phyloP scores from a whole-genome alignment of 2,113 vertebrate species.

The Myotis brandtii region DNA sequence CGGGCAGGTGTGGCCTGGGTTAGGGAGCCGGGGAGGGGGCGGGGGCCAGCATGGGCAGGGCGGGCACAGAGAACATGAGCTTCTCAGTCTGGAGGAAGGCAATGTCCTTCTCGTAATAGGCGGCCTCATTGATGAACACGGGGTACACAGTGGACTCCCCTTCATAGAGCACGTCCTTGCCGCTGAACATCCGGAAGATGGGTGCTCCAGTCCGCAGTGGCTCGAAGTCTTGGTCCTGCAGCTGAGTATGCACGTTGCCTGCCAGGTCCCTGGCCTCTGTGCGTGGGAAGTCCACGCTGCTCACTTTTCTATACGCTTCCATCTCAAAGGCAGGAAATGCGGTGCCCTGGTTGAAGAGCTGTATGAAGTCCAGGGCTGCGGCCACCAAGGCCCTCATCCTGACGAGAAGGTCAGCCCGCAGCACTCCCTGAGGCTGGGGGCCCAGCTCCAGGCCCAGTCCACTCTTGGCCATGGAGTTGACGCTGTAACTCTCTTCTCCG shows the following conservation, averaged over 20 bases:
- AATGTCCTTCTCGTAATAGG: constrained; percentile 75
- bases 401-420: constrained; percentile 87
- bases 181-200: constrained; percentile 75
- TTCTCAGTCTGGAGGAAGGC: constrained; percentile 74
- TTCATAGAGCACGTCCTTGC: constrained; percentile 67
- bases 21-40: fast-evolving
- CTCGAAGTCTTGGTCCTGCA: not conserved
- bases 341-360: constrained; percentile 87
- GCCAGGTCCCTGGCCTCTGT: not conserved
- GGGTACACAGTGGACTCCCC: constrained; percentile 29
- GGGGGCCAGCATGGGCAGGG: not conserved
- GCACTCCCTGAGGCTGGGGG: constrained; percentile 89
- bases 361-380: constrained; percentile 86
- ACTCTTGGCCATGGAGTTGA: not conserved
- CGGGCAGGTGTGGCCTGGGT: not conserved
- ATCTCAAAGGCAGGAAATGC: constrained; percentile 81
- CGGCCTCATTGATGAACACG: constrained; percentile 75
- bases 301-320: constrained; percentile 78
- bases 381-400: constrained; percentile 85
- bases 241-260: constrained; percentile 27
- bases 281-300: constrained; percentile 84
- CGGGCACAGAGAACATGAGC: not conserved
- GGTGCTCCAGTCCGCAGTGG: constrained; percentile 64
- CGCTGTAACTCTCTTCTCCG: fast-evolving
- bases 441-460: constrained; percentile 87